phyloP scores from a whole-genome alignment of 92 coral and sea anemone species.

The Muricea muricata region DNA sequence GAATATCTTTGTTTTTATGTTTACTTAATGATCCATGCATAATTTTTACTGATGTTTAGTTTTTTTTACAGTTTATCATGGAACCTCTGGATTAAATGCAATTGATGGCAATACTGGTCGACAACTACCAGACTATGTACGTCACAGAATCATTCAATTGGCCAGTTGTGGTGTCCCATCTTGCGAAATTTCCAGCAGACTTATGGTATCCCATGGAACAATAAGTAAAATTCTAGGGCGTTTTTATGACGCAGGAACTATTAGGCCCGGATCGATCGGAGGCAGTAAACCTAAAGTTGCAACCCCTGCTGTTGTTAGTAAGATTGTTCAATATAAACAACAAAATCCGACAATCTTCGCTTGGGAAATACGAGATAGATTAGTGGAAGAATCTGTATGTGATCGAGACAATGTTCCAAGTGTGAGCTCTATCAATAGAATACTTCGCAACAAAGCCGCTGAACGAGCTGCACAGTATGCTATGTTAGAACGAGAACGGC shows the following conservation, averaged over 20 bases:
- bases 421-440: slow-evolving; percentile 96
- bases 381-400: slow-evolving; percentile 97
- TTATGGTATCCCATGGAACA: slow-evolving; percentile 83
- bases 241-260: slow-evolving; percentile 93
- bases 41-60: background rate
- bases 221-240: slow-evolving; percentile 96
- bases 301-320: slow-evolving; percentile 94
- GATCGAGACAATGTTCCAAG: slow-evolving; percentile 98
- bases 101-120: slow-evolving; percentile 95
- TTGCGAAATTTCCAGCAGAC: slow-evolving; percentile 90
- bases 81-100: slow-evolving; percentile 87
- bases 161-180: slow-evolving; percentile 97
- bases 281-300: slow-evolving; percentile 99
- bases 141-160: slow-evolving; percentile 95
- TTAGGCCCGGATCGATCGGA: slow-evolving; percentile 98
- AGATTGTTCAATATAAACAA: slow-evolving; percentile 96
- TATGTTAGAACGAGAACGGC: slow-evolving; percentile 97
- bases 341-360: slow-evolving; percentile 99
- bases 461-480: slow-evolving; percentile 99
- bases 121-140: slow-evolving; percentile 95
- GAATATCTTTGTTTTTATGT: too few species aligned
- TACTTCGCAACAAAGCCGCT: slow-evolving; percentile 96
- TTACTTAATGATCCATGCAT: too few species aligned
- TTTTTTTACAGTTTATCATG: slow-evolving; percentile 65
- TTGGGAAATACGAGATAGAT: slow-evolving; percentile 97